Base-by-base conservation (phyloP, 2,113 vertebrate species). In the Falco punctatus region DNA sequence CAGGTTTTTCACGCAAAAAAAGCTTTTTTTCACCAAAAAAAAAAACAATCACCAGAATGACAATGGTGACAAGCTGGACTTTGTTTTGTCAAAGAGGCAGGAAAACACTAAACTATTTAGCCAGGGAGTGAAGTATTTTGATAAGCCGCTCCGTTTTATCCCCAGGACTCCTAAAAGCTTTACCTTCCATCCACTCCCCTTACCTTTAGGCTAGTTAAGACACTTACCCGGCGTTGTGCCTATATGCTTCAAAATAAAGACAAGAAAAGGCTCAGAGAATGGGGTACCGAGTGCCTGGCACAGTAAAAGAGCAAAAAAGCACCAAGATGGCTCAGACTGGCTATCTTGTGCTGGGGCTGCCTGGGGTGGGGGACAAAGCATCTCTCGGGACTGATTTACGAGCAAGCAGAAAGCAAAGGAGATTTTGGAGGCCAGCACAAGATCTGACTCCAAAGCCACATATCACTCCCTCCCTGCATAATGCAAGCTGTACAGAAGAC, bases 391-490 rank as follows among this genome's bases (percentile, higher is more conserved):
- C 30, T 69, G 65, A 67, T 78, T 77, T 70, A 40, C 8, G 22
- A 90, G 40, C n/a, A 19, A 61, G 58, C 28, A 42, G 11, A 71
- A 27, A 81, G 74, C 40, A 64, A 65, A 69, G 74, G 23, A 92
- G 35, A 79, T 23, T 85, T 62, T 46, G 81, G 70, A 74, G 38
- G 52, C 28, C 44, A 38, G 73, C 10, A 59, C 13, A 64, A 40
- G 64, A 35, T 5, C 27, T 20, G 59, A 40, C 70, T 71, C 69
- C 65, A 49, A 51, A 55, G 2, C 19, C 66, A 24, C 14, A 0
- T 2, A 72, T 26, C 33, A 1, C 17, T 44, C 40, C 33, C 38
- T 16, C 19, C 2, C 2, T 0, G 0, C 16, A 13, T 20, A 3
- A 8, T 2, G 7, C 18, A 35, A 24, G 55, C 22, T 6, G 21